Percentiles rank a stretch among this genome's conserved stretches.
Evolutionary conservation across 2,888 invertebrate species (phyloP).

Genomic region (Parthenolecanium corni): DNA sequence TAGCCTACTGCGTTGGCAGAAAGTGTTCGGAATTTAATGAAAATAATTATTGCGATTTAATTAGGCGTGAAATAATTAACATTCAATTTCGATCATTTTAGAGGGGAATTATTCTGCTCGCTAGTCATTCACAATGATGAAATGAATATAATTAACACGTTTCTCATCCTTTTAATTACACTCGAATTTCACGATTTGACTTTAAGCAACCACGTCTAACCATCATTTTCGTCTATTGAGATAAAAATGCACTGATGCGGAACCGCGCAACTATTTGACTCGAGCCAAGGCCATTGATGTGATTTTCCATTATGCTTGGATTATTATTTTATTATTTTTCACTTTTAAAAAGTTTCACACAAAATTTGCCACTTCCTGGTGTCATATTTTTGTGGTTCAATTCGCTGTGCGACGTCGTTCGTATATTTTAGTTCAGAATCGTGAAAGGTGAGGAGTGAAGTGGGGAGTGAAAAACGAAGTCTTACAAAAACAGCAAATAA

Average conservation of each 20-base stretch:
- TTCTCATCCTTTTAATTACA: conserved; percentile 8
- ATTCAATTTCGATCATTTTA: conserved; percentile 1
- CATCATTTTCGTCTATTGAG: conserved; percentile 23
- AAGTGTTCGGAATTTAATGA: neutral
- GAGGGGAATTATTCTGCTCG: neutral
- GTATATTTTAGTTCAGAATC: too few species aligned
- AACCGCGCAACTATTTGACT: conserved; percentile 19
- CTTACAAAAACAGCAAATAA: too few species aligned
- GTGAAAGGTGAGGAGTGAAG: too few species aligned
- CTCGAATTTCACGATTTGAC: conserved; percentile 7
- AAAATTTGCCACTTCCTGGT: conserved; percentile 14
- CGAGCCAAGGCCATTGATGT: conserved; percentile 17
- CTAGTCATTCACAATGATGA: too few species aligned
- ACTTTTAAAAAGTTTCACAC: conserved; percentile 7
- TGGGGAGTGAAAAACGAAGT: too few species aligned
- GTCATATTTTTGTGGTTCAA: neutral
- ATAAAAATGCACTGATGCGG: conserved; percentile 18
- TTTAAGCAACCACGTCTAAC: neutral
- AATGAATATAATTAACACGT: neutral
- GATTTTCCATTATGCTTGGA: conserved; percentile 8
- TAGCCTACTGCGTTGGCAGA: too few species aligned
- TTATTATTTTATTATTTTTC: conserved; percentile 8
- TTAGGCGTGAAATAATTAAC: conserved; percentile 13
- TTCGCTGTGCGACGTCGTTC: too few species aligned
- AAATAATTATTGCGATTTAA: conserved; percentile 5